Base-by-base conservation (phyloP, 2,888 invertebrate species). In the Hirudinaria manillensis region DNA sequence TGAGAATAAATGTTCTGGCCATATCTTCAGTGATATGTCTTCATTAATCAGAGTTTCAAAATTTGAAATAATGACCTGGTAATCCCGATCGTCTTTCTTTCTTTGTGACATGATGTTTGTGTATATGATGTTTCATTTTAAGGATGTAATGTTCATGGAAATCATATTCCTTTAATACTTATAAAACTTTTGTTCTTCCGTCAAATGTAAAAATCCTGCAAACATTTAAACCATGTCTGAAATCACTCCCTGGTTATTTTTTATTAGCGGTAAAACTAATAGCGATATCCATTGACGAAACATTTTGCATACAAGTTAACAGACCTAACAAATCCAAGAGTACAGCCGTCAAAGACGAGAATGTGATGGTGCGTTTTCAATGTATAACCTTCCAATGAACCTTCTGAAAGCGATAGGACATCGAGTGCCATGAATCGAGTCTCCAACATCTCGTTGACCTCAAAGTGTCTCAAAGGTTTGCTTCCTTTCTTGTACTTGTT, bases 391-490 rank as follows among this genome's bases (percentile, higher is more conserved):
- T 70, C 38, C 77, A 68, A 67, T 34, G 79, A 77, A 82, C 81
- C 72, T 13, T 77, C 77, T 7, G 70, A 76, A 82, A 81, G 72
- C n/a, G 76, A 75, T 19, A 77, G 45, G 61, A 82, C 78, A 16
- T 77, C 76, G 10, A 82, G 70, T 27, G 90, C 89, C 92, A 93
- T 93, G 65, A 92, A 89, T 82, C 93, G 88, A 0, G 90, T 91
- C 85, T 93, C 92, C 19, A 91, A 89, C 84, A 90, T 89, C 36
- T 77, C n/a, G 61, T 73, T 71, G 21, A 36, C 56, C 29, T 61
- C 34, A 24, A 24, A 55, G 6, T 66, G 68, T 67, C 71, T 75
- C 77, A 77, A 77, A 3, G 78, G 76, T 55, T 78, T 78, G 45
- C 66, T 19, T 24, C 73, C 67, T 55, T 67, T 68, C 6, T 68